Base-by-base conservation (phyloP, 2,113 vertebrate genomes). In the Coracopsis vasa region DNA sequence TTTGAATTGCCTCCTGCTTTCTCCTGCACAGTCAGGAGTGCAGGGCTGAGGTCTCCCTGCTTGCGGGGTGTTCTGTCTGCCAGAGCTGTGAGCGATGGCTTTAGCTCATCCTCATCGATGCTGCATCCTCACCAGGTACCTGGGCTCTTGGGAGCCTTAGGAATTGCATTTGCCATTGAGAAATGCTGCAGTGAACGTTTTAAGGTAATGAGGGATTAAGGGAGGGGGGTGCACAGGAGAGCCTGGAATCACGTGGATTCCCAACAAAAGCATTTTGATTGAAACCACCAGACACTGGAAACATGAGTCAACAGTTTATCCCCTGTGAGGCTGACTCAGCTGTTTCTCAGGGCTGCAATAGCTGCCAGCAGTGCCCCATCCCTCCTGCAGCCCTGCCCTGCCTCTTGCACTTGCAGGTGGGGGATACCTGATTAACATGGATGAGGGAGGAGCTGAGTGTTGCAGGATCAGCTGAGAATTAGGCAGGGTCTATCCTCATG, bases 291-390 rank as follows among this genome's bases (percentile, higher is more conserved):
- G 73, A 77, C 85, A 72, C 69, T 41, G 58, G 45, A 72, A 80
- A 45, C 28, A 18, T 50, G 80, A 85, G 48, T 62, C 64, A 85
- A 20, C 6, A 8, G 25, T 71, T 84, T 45, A 4, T 37, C 29
- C 23, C 0, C 3, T 2, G 0, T 4, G 2, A 14, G 27, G 44
- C 42, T 78, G 80, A 73, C 80, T 82, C 42, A 6, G 88, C 10
- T 35, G 0, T 42, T 70, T n/a, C 16, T 50, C 4, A 0, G 42
- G 61, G 66, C 60, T 62, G 47, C 6, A 5, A 0, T 10, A 11
- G 48, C 12, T 48, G 53, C 75, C 21, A 56, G 16, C 47, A 5
- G 14, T 19, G 53, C 47, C 50, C 31, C 2, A 3, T 5, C 41
- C 62, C 39, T 47, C 37, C 39, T 10, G 29, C 79, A 37, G 61